These are phyloP conservation scores for Sminthurides bifidus DNA, from an alignment of 1,140 invertebrate species.

Conservation along the genomic window DNA sequence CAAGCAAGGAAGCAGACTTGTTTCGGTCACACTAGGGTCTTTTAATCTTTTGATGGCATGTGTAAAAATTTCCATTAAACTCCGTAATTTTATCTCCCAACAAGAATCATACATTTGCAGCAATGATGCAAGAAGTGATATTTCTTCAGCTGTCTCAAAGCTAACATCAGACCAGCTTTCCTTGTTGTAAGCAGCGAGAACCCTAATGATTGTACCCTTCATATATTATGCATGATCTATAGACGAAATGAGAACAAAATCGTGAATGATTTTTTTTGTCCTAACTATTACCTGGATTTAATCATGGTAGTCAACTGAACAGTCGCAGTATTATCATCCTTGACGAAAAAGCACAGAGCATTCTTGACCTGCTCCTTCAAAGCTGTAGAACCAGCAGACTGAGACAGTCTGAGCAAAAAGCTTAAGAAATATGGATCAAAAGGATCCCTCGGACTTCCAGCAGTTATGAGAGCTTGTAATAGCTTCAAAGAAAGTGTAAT, in stretches of 20 bases:
- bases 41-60: constrained; percentile 55
- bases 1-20: constrained; percentile 66
- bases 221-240: too few relatives aligned
- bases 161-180: constrained; percentile 33
- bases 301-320: constrained; percentile 28
- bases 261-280: not conserved
- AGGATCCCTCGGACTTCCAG: constrained; percentile 25
- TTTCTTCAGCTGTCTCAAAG: constrained; percentile 49
- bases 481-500: constrained; percentile 67
- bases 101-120: constrained; percentile 86
- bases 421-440: constrained; percentile 30
- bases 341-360: constrained; percentile 31
- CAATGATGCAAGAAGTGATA: constrained; percentile 72
- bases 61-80: constrained; percentile 73
- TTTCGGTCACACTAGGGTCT: constrained; percentile 62
- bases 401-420: constrained; percentile 27
- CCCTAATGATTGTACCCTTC: constrained; percentile 15
- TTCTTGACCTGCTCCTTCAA: constrained; percentile 31
- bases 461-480: constrained; percentile 73
- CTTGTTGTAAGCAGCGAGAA: constrained; percentile 23
- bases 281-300: constrained; percentile 10
- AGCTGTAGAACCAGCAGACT: constrained; percentile 28
- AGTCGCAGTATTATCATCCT: constrained; percentile 28
- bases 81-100: constrained; percentile 81
- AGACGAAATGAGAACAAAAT: not conserved